These are phyloP conservation scores for Eucriotettix oculatus DNA, from an alignment of 2,888 invertebrate genomes.

Conservation along the genomic window DNA sequence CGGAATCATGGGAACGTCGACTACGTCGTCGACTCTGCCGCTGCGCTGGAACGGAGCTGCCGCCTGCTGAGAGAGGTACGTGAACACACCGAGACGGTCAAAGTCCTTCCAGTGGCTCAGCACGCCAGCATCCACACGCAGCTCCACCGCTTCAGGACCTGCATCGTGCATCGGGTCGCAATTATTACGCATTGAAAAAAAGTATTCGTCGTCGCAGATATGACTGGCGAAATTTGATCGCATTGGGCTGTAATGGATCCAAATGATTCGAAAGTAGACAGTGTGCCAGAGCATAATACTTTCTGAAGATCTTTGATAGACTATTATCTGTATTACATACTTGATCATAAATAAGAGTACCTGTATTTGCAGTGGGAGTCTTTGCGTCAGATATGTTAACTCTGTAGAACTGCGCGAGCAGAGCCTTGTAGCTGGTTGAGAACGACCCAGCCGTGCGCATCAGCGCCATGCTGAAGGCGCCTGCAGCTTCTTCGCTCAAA, in stretches of 20 bases:
- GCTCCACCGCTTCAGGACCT: constrained; percentile 15
- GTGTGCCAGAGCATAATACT: no score
- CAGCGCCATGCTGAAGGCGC: constrained; percentile 18
- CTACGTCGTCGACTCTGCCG: constrained; percentile 11
- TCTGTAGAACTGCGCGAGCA: constrained; percentile 17
- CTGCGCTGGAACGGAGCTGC: constrained; percentile 17
- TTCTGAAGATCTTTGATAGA: no score
- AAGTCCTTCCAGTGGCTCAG: constrained; percentile 22
- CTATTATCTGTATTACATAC: no score
- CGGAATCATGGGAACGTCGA: constrained; percentile 21
- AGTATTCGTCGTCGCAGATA: no score
- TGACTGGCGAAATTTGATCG: no score
- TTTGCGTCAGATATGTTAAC: constrained; percentile 16
- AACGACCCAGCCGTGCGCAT: constrained; percentile 16
- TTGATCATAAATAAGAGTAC: not conserved
- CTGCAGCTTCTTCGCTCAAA: constrained; percentile 17
- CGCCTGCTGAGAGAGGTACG: constrained; percentile 19
- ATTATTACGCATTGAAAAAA: no score
- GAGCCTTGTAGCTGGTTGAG: constrained; percentile 15
- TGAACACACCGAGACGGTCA: constrained; percentile 19
- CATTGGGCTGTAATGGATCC: no score
- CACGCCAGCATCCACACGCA: constrained; percentile 20
- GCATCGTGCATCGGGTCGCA: constrained; percentile 1
- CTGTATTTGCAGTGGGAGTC: not conserved
- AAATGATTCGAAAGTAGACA: no score